Base-by-base conservation (phyloP, 2,113 vertebrate species). In the Mus spicilegus region DNA sequence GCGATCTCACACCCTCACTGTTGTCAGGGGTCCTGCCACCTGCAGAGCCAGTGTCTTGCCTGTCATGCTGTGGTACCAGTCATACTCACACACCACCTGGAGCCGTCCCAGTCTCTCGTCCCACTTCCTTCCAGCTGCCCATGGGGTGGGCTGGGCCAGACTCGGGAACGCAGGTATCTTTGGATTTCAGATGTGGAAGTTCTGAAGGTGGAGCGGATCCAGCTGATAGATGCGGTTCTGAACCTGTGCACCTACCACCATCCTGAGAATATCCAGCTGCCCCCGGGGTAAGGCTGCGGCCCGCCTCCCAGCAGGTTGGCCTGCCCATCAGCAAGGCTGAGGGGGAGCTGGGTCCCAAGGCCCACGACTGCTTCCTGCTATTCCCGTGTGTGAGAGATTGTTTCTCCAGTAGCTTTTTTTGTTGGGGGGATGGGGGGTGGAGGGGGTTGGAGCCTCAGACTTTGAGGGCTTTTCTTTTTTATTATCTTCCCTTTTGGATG, bases 161-260 rank as follows among this genome's bases (percentile, higher is more conserved):
- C 26, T 20, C 49, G 17, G 36, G 42, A 85, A 46, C 49, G n/a
- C 5, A 7, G 65, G 3, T 17, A 22, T 36, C 33, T 70, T 85
- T n/a, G 63, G 46, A 0, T 92, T 98, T 78, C 95, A 99, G 99
- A 99, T 96, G 98, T 99, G 0, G 99, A 99, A 54, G 99, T 99
- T 94, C 98, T 99, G 98, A 99, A 98, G 95, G 99, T 99, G 96
- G 99, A 99, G 97, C 98, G 99, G 97, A 99, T 99, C 96, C 99
- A 99, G 94, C 98, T 99, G 78, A 99, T 99, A 0, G 99, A 99
- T 36, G 99, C 99, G 0, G 99, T 99, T 65, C 98, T 99, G 93
- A 99, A 99, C 97, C 98, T 99, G 89, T 99, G 99, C 97, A 99
- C 99, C 95, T 99, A 99, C 33, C 99, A 99, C 96, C 99, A 99